Evolutionary conservation across 2,797 vertebrate species (phyloP).

Genomic region (Kryptolebias ocellatus): DNA sequence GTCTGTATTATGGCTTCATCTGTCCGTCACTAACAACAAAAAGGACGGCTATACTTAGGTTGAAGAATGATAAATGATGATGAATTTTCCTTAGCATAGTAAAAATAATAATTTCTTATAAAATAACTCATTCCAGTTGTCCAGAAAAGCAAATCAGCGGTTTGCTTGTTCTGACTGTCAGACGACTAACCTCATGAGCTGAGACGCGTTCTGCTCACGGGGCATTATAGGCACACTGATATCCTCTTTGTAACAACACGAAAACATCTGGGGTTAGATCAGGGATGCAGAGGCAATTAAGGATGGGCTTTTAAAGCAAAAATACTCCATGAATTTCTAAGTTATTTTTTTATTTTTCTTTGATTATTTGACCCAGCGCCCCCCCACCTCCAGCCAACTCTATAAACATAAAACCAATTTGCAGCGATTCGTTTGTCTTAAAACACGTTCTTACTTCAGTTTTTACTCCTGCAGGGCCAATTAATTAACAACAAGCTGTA

Average conservation of each 20-base stretch:
- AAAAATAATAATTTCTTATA: conserved; percentile 3
- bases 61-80: conserved; percentile 34
- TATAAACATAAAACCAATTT: no score
- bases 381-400: no score
- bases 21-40: conserved; percentile 19
- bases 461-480: no score
- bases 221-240: conserved; percentile 43
- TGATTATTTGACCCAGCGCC: no score
- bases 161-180: conserved; percentile 21
- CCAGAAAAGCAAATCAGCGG: conserved; percentile 11
- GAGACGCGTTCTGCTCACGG: conserved; percentile 17
- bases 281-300: no score
- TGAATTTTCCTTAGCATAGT: conserved; percentile 19
- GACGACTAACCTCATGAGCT: conserved; percentile 3
- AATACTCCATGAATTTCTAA: no score
- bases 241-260: neutral
- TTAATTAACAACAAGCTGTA: no score
- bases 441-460: no score
- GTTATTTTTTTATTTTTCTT: no score
- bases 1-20: conserved; percentile 42
- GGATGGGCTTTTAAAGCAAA: no score
- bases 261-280: neutral
- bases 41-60: conserved; percentile 9
- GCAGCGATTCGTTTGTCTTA: no score
- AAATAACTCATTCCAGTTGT: conserved; percentile 19